Conservation (phyloP, 2,888 invertebrate genomes). For the Lissonota sp. region DNA sequence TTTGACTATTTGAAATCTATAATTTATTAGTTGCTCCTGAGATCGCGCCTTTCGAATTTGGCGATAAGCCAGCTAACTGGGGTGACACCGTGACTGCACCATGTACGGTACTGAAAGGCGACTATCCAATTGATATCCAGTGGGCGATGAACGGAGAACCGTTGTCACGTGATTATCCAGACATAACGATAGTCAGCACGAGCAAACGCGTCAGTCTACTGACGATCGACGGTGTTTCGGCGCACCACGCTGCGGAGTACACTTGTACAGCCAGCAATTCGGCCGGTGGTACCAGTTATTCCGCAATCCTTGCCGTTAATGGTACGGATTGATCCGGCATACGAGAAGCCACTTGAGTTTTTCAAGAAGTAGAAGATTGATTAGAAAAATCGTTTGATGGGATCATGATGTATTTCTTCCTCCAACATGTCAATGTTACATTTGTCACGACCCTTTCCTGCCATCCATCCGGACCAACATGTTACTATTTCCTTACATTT, state of each 20-base stretch:
- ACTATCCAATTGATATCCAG: slow-evolving; percentile 89
- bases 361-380: not conserved
- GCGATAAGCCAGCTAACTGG: slow-evolving; percentile 89
- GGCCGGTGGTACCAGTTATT: slow-evolving; percentile 87
- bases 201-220: slow-evolving; percentile 86
- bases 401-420: too few relatives aligned
- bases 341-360: not conserved
- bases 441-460: too few relatives aligned
- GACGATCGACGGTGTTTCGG: slow-evolving; percentile 88
- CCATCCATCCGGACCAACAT: too few relatives aligned
- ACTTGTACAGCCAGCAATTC: slow-evolving; percentile 88
- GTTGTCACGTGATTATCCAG: slow-evolving; percentile 72
- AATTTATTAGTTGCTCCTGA: slow-evolving; percentile 87
- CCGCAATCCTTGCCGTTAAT: slow-evolving; percentile 88
- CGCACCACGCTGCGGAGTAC: slow-evolving; percentile 88
- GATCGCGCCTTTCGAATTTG: slow-evolving; percentile 89
- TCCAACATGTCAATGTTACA: too few relatives aligned
- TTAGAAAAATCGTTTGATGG: not conserved
- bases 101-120: slow-evolving; percentile 90
- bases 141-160: slow-evolving; percentile 91
- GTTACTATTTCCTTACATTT: too few relatives aligned
- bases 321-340: slow-evolving; percentile 82
- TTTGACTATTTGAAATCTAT: not conserved
- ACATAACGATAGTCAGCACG: slow-evolving; percentile 71
- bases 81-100: slow-evolving; percentile 89